Percentiles rank a stretch among this genome's conserved stretches.
phyloP scores from a whole-genome alignment of 2,113 vertebrate species.

The Alethe diademata region DNA sequence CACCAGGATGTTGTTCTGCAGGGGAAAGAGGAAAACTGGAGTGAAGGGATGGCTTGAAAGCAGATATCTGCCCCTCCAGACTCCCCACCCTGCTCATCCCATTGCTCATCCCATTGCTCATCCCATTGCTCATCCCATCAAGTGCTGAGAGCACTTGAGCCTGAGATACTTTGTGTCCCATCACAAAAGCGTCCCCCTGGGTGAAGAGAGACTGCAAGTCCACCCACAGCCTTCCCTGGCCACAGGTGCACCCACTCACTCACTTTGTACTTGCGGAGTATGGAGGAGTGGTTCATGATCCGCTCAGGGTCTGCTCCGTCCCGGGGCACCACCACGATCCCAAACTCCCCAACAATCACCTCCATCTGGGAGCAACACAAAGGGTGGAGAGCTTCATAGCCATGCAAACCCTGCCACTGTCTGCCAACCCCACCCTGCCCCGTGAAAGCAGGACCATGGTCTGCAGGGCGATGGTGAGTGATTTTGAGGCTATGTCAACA shows the following conservation, averaged over 20 bases:
- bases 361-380: slow-evolving; percentile 84
- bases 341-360: slow-evolving; percentile 96
- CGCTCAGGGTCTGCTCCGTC: slow-evolving; percentile 89
- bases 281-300: slow-evolving; percentile 97
- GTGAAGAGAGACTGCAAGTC: not conserved
- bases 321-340: slow-evolving; percentile 95
- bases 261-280: slow-evolving; percentile 96
- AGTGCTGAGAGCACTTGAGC: not conserved
- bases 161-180: not conserved
- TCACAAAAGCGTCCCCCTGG: not conserved
- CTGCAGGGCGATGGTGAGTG: not conserved
- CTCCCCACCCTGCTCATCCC: not conserved
- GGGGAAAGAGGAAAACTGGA: not conserved
- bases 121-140: not conserved
- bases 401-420: not conserved
- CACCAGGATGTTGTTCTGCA: slow-evolving; percentile 91
- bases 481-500: not conserved
- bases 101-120: not conserved
- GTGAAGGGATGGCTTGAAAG: not conserved
- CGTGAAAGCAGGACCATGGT: accelerated
- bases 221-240: accelerated
- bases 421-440: not conserved
- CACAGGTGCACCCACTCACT: slow-evolving; percentile 48
- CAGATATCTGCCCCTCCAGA: accelerated
- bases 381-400: not conserved